phyloP scores from a whole-genome alignment of 1,140 invertebrate genomes.

The Trachelipus rathkii region DNA sequence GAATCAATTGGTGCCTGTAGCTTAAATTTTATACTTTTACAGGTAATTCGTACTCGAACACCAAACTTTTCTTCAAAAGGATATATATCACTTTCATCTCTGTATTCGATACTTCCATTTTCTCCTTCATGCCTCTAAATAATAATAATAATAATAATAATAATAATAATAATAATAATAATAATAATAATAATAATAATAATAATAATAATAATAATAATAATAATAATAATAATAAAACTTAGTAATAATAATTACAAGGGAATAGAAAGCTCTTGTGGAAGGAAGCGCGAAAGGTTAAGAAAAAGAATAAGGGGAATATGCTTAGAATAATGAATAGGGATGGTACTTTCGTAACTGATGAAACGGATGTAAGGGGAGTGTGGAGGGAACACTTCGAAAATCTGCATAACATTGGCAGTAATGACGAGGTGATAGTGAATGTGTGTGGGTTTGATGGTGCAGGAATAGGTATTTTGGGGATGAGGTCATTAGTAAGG shows the following conservation, averaged over 20 bases:
- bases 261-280: neutral
- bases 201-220: constrained; percentile 31
- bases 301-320: neutral
- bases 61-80: constrained; percentile 69
- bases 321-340: too few relatives aligned
- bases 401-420: too few relatives aligned
- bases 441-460: too few relatives aligned
- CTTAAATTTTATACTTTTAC: constrained; percentile 73
- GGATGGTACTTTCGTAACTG: too few relatives aligned
- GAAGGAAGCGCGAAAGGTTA: neutral
- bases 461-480: too few relatives aligned
- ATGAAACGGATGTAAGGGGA: too few relatives aligned
- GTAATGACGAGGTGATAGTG: too few relatives aligned
- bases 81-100: constrained; percentile 43
- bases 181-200: constrained; percentile 25
- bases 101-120: constrained; percentile 38
- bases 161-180: constrained; percentile 40
- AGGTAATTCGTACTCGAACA: constrained; percentile 73
- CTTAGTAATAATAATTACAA: neutral
- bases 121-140: constrained; percentile 32
- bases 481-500: too few relatives aligned
- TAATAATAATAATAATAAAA: constrained; percentile 27
- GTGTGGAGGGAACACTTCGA: too few relatives aligned
- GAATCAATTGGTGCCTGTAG: constrained; percentile 73
- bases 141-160: constrained; percentile 43